A percentile compares a stretch with the other conserved stretches of the same genome.
Evolutionary conservation across 1,140 invertebrate species (phyloP).

Genomic region (Psilanteris sp.): DNA sequence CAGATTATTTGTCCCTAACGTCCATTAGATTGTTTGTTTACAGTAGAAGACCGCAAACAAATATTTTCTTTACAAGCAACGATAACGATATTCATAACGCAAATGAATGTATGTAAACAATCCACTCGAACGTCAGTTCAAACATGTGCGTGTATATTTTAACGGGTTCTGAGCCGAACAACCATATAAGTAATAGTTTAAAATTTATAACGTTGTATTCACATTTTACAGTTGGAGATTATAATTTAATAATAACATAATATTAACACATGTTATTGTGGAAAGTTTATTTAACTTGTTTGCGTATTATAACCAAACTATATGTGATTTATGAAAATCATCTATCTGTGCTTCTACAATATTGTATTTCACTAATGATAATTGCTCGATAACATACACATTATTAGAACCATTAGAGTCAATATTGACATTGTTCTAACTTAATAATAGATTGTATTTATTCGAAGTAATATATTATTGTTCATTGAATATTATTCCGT

Average conservation of each 20-base stretch:
- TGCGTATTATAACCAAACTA: conserved; percentile 7
- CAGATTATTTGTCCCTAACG: conserved; percentile 26
- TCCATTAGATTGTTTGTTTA: conserved; percentile 15
- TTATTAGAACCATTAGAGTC: conserved; percentile 10
- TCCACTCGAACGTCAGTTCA: neutral
- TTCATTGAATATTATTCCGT: neutral
- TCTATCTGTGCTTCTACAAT: conserved; percentile 1
- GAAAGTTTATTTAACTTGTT: neutral
- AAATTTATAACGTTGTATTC: neutral
- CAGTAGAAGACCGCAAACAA: conserved; percentile 9
- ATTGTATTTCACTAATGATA: conserved; percentile 8
- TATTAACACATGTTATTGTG: neutral
- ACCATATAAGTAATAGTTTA: no score
- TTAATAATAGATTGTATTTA: conserved; percentile 11
- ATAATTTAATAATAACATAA: neutral
- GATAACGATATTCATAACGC: conserved; percentile 24
- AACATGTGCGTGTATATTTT: neutral
- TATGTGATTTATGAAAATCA: conserved; percentile 7
- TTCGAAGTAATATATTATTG: conserved; percentile 6
- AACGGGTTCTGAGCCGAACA: no score
- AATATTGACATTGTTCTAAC: conserved; percentile 20
- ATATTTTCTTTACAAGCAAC: conserved; percentile 25
- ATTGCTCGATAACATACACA: conserved; percentile 5
- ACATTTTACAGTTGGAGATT: neutral
- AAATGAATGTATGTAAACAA: conserved; percentile 10